These are phyloP conservation scores for Vanessa cardui DNA, from an alignment of 2,888 invertebrate genomes.

Conservation along the genomic window DNA sequence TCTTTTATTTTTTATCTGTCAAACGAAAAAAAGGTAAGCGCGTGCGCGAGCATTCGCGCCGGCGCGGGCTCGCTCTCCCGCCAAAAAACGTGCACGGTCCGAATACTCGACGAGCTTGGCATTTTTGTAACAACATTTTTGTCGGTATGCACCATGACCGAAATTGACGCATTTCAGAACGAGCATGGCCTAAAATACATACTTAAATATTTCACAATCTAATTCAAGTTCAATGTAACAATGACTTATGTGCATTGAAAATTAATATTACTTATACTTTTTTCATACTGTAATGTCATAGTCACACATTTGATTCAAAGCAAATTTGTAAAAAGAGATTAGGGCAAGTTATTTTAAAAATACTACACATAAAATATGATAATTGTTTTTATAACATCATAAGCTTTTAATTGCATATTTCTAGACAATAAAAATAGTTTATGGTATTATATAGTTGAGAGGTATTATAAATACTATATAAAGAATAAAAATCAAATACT, in stretches of 20 bases:
- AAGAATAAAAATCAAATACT: constrained; percentile 8
- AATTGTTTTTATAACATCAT: too few relatives aligned
- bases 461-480: background rate
- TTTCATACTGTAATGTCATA: too few relatives aligned
- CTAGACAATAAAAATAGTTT: too few relatives aligned
- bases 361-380: too few relatives aligned
- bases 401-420: too few relatives aligned
- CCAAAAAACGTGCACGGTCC: constrained; percentile 71
- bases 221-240: too few relatives aligned
- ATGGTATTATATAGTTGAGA: too few relatives aligned
- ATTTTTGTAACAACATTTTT: constrained; percentile 53
- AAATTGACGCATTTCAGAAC: constrained; percentile 1
- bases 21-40: constrained; percentile 26
- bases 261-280: too few relatives aligned
- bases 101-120: constrained; percentile 65
- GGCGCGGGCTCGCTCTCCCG: constrained; percentile 60
- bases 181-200: background rate
- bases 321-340: too few relatives aligned
- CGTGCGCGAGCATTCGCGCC: constrained; percentile 67
- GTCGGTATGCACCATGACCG: constrained; percentile 8
- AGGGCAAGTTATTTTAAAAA: too few relatives aligned
- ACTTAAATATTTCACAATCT: background rate
- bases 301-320: too few relatives aligned
- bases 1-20: constrained; percentile 22
- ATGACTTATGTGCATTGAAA: too few relatives aligned